Base-by-base conservation (phyloP, 2,113 vertebrate species). In the Mustelus asterias region DNA sequence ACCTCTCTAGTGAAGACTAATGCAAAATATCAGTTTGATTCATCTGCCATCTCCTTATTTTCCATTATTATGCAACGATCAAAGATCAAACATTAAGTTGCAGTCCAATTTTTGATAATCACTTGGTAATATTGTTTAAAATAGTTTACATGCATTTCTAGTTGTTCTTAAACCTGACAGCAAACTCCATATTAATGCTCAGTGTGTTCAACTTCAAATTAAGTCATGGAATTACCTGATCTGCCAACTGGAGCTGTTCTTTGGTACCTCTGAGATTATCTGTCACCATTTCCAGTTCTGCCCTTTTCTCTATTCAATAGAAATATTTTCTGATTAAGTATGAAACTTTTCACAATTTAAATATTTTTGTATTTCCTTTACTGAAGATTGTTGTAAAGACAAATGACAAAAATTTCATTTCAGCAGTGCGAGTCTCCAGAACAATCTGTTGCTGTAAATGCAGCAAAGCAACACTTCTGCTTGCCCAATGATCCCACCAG, bases 211-310 rank as follows among this genome's bases (percentile, higher is more conserved):
- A 92, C 10, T 60, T 92, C 63, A 63, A 92, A 63, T 16, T 16
- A 90, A 63, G 60, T 63, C 4, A 92, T n/a, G 54, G 29, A 16
- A 96, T 94, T 96, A 98, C 98, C 97, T 98, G 96, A 76, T 97
- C 97, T 13, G 97, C 96, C 0, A 96, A 93, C 1, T 97, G 97
- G 90, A 98, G 97, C 88, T 97, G 97, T 48, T 97, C 97, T 95
- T 97, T 97, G 2, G 96, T 96, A n/a, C 96, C 83, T 48, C 76
- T 96, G 78, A 98, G 96, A 96, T 98, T 97, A 95, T 96, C 96
- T 44, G 97, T 97, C 96, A 98, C 67, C 16, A 92, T 54, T 88
- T 97, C 97, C 70, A 98, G 78, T 60, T 97, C 97, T 95, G 97
- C 97, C 48, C 69, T 97, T 97, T 98, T 98, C 48, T 97, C 98